Evolutionary conservation across 2,797 vertebrate genomes (phyloP), one percentile per base, ranked within the genome.

Genomic region (Micropoecilia bifurca): DNA sequence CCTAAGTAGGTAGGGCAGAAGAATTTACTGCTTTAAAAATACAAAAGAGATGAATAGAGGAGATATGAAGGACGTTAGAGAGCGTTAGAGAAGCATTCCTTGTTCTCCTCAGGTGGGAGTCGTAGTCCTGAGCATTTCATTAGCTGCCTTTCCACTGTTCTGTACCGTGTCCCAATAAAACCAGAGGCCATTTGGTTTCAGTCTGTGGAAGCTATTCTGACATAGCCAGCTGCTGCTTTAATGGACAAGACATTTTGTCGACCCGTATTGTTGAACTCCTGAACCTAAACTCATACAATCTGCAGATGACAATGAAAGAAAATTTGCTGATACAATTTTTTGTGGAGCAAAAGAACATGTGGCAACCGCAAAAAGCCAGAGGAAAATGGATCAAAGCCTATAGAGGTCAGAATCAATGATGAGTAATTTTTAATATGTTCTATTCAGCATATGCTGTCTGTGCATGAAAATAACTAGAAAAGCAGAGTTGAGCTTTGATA

Each of bases 171-270:
- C 84, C 75, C 80, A 86, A 57, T 88, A 82, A 89, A 92, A 87
- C 66, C 39, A 33, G 74, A 75, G 33, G 77, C 76, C 77, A 78
- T 88, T 89, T 85, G 76, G 79, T 82, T 66, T 81, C 57, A 48
- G 77, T 80, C 78, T 85, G 76, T 71, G 78, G 87, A 81, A 83
- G 69, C 77, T 76, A 50, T 79, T 77, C 55, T 81, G 81, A 83
- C 80, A 75, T 77, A 80, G 84, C 78, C 94, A 95, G 91, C 87
- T 95, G 93, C 78, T 84, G 89, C 73, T 91, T 94, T 94, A 93
- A 90, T 87, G 85, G 86, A 76, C 79, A 22, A 80, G 76, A 73
- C 83, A 76, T 84, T 89, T 87, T 90, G 85, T 87, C 68, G 55
- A 89, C 85, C 61, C n/a, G 28, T 83, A 87, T 91, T 36, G 84